These are phyloP conservation scores for Cyphomyrus discorhynchus DNA, from an alignment of 2,113 vertebrate species.

Conservation along the genomic window DNA sequence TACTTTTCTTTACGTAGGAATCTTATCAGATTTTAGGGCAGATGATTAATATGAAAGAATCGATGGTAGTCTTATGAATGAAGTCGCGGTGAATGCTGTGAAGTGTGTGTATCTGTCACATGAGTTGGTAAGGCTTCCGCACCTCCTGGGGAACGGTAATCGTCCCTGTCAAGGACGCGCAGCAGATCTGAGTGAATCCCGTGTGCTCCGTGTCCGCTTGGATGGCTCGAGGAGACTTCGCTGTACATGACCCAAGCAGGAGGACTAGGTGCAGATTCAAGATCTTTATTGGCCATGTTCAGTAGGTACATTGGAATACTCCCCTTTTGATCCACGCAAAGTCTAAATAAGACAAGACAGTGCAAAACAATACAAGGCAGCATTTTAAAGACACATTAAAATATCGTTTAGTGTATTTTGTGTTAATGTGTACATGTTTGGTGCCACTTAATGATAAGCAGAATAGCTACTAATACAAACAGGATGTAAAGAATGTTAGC, in stretches of 20 bases:
- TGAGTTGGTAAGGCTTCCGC: neutral
- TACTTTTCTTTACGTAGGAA: neutral
- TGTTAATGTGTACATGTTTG: neutral
- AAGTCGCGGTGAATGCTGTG: neutral
- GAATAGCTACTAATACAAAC: neutral
- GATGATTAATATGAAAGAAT: neutral
- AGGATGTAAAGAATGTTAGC: neutral
- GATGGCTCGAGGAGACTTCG: neutral
- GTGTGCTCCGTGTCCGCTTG: neutral
- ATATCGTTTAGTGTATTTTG: neutral
- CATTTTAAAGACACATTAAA: neutral
- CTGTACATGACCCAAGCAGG: neutral
- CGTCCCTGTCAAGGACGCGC: neutral
- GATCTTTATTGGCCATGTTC: neutral
- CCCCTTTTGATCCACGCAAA: neutral
- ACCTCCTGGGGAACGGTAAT: neutral
- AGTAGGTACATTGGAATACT: neutral
- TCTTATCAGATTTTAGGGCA: neutral
- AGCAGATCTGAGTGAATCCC: neutral
- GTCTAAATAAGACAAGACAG: neutral
- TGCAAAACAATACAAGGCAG: neutral
- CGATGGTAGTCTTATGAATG: neutral
- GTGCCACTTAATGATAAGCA: neutral
- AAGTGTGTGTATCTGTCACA: neutral
- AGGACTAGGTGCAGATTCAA: neutral